Percentiles rank a stretch among this genome's conserved stretches.
phyloP scores from a whole-genome alignment of 2,113 vertebrate genomes.

The Coryphaenoides rupestris region DNA sequence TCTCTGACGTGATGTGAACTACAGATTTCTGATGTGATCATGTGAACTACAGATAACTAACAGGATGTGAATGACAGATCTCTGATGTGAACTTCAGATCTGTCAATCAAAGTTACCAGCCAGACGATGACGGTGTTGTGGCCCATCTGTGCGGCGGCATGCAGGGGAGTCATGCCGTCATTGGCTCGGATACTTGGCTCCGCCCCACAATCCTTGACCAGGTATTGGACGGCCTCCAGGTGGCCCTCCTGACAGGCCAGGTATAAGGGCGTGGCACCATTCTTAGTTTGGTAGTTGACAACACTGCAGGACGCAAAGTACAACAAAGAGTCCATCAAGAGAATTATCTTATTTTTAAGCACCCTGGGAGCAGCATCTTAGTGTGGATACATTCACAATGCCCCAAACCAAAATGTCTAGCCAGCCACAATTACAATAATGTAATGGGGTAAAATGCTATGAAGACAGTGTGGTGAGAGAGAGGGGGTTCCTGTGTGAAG shows the following conservation, averaged over 20 bases:
- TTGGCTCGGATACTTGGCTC: slow-evolving; percentile 83
- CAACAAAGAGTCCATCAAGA: background rate
- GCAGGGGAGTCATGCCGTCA: slow-evolving; percentile 93
- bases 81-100: background rate
- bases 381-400: too few relatives aligned
- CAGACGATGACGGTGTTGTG: slow-evolving; percentile 93
- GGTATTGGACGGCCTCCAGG: slow-evolving; percentile 90
- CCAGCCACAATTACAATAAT: too few relatives aligned
- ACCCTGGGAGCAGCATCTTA: too few relatives aligned
- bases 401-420: too few relatives aligned
- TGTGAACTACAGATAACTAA: background rate
- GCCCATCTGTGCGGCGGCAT: slow-evolving; percentile 96
- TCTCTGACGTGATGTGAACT: too few relatives aligned
- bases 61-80: background rate
- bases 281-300: slow-evolving; percentile 92
- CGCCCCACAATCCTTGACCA: slow-evolving; percentile 90
- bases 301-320: slow-evolving; percentile 71
- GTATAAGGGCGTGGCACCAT: slow-evolving; percentile 97
- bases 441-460: too few relatives aligned
- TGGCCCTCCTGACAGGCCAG: slow-evolving; percentile 98
- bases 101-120: slow-evolving; percentile 78
- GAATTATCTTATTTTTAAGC: too few relatives aligned
- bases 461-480: too few relatives aligned
- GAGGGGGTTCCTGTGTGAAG: too few relatives aligned
- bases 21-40: background rate